Evolutionary conservation across 2,888 invertebrate genomes (phyloP), one percentile per base, ranked within the genome.

Genomic region (Tetragonisca angustula): DNA sequence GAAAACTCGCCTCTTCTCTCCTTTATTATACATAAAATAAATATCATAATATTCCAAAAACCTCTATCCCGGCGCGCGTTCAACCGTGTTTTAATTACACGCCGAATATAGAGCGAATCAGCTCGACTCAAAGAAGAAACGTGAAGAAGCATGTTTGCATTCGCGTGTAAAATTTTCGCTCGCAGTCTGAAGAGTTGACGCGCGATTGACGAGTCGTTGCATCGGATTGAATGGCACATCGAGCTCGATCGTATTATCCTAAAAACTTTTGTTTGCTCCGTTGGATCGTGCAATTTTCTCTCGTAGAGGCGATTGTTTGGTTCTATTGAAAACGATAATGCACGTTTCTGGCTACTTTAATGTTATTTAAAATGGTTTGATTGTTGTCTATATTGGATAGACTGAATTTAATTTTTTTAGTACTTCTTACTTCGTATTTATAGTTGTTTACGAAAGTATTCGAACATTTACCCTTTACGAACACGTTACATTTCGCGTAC

Each of bases 21-120:
- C 61, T 65, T 76, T 73, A 89, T 88, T 87, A 65, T 72, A 64
- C 87, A 78, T 81, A 88, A 88, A 87, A 87, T 89, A 87, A 88
- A 87, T 81, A 87, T 67, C 65, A 56, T 68, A 62, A 75, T 76
- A 67, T 62, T 62, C 65, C 61, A 68, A 62, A 79, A 76, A 75
- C 59, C 72, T 54, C 74, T 61, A 68, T 67, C 68, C 67, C 62
- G 56, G 62, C 76, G n/a, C 24, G 50, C 32, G 54, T 76, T 75
- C 71, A 83, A 54, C 75, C 67, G 49, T 72, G 76, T 76, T 83
- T 83, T 83, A 83, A 83, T 76, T 83, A 76, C 27, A 82, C 50
- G 36, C 52, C 32, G 71, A 61, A 49, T 49, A 54, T 54, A 59
- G 19, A 15, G 64, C 13, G 36, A 43, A 11, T 62, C 24, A 21